These are phyloP conservation scores for Exephanes ischioxanthus DNA, from an alignment of 2,888 invertebrate genomes.

Conservation along the genomic window DNA sequence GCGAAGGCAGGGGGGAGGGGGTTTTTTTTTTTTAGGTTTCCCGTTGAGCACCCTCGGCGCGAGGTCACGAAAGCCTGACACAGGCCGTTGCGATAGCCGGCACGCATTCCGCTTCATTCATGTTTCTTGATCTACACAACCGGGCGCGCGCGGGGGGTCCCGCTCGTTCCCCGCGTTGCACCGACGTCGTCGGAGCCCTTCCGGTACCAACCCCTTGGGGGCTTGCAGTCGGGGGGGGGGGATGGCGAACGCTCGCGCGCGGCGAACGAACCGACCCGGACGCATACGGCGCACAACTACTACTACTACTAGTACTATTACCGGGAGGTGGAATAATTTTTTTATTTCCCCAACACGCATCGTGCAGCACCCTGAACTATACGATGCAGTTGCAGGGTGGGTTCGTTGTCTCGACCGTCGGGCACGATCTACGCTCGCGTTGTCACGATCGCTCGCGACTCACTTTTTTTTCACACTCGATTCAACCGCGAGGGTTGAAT, in stretches of 20 bases:
- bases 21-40: background rate
- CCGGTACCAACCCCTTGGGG: constrained; percentile 64
- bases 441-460: constrained; percentile 56
- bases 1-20: background rate
- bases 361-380: constrained; percentile 4
- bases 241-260: constrained; percentile 41
- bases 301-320: constrained; percentile 15
- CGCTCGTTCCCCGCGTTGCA: constrained; percentile 51
- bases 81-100: constrained; percentile 81
- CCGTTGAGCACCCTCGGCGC: constrained; percentile 80
- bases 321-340: constrained; percentile 57
- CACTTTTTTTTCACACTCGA: constrained; percentile 21
- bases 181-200: constrained; percentile 66
- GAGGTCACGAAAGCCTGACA: constrained; percentile 83
- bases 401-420: constrained; percentile 38
- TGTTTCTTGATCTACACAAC: constrained; percentile 80
- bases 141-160: constrained; percentile 38
- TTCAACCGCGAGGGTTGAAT: constrained; percentile 44
- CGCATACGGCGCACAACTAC: constrained; percentile 17
- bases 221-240: background rate
- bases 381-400: background rate
- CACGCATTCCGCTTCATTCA: constrained; percentile 84
- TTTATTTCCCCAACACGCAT: constrained; percentile 51
- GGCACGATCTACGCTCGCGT: constrained; percentile 51
- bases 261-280: constrained; percentile 22